These are phyloP conservation scores for Drosophila affinis DNA, from an alignment of 2,888 invertebrate genomes.

Conservation along the genomic window DNA sequence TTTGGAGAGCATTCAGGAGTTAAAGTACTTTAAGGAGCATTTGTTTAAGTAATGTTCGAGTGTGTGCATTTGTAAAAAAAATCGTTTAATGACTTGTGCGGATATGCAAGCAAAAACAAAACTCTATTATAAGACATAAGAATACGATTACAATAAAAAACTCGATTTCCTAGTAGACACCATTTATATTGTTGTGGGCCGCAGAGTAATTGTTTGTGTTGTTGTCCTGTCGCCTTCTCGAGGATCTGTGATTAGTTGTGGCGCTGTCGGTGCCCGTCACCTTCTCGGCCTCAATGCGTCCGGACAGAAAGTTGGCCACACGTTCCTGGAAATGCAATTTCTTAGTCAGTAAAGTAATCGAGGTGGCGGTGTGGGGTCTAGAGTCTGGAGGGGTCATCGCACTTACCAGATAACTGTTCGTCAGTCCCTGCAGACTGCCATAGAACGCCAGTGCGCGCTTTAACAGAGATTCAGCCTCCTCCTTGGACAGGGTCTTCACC, in stretches of 20 bases:
- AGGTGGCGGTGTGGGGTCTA: background rate
- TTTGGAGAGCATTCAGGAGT: conserved; percentile 92
- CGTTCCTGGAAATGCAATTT: conserved; percentile 85
- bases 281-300: conserved; percentile 87
- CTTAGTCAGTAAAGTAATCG: conserved; percentile 15
- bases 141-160: conserved; percentile 78
- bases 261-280: conserved; percentile 79
- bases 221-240: conserved; percentile 62
- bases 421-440: conserved; percentile 74
- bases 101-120: conserved; percentile 77
- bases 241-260: conserved; percentile 59
- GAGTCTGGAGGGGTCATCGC: too few relatives aligned
- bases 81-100: conserved; percentile 60
- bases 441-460: conserved; percentile 79
- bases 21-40: conserved; percentile 89
- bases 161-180: conserved; percentile 82
- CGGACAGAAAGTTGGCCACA: conserved; percentile 87
- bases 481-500: conserved; percentile 85
- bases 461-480: conserved; percentile 84
- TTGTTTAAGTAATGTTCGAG: conserved; percentile 84
- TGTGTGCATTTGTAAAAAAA: conserved; percentile 21
- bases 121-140: conserved; percentile 80
- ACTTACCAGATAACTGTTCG: conserved; percentile 79
- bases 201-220: conserved; percentile 73
- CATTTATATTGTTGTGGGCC: conserved; percentile 83